A percentile compares a stretch with the other conserved stretches of the same genome.
Conservation (phyloP, 2,113 vertebrate genomes). For the Marcusenius ussheri region DNA sequence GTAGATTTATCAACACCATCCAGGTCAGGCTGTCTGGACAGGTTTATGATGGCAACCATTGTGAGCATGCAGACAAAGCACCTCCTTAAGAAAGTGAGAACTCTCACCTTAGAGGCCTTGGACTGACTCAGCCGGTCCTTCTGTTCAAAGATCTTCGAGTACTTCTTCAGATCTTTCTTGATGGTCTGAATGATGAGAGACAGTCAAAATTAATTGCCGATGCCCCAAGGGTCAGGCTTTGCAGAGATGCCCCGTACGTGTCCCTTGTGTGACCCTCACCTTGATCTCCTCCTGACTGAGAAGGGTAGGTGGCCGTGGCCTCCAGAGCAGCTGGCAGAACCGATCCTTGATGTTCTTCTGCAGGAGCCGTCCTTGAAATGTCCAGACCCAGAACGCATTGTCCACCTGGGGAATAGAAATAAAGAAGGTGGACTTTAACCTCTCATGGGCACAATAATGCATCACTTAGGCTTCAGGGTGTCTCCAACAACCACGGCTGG, state of each 20-base stretch:
- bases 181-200: conserved; percentile 67
- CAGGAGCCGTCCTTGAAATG: conserved; percentile 92
- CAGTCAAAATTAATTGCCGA: not conserved
- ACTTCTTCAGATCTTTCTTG: conserved; percentile 97
- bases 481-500: not conserved
- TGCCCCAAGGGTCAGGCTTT: not conserved
- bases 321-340: conserved; percentile 96
- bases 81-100: not conserved
- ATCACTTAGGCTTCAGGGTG: not conserved
- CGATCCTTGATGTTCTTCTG: conserved; percentile 97
- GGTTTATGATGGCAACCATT: not conserved
- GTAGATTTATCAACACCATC: not conserved
- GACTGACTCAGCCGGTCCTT: conserved; percentile 97
- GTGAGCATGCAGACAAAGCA: not conserved
- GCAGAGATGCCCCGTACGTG: not conserved
- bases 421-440: not conserved
- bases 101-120: conserved; percentile 91
- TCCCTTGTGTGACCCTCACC: conserved; percentile 49
- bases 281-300: conserved; percentile 82
- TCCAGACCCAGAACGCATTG: conserved; percentile 98
- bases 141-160: conserved; percentile 98
- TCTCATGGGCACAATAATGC: not conserved
- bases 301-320: conserved; percentile 79
- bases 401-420: conserved; percentile 70
- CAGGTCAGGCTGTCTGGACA: not conserved